phyloP scores from a whole-genome alignment of 1,140 invertebrate species.

The Nilaparvata lugens region DNA sequence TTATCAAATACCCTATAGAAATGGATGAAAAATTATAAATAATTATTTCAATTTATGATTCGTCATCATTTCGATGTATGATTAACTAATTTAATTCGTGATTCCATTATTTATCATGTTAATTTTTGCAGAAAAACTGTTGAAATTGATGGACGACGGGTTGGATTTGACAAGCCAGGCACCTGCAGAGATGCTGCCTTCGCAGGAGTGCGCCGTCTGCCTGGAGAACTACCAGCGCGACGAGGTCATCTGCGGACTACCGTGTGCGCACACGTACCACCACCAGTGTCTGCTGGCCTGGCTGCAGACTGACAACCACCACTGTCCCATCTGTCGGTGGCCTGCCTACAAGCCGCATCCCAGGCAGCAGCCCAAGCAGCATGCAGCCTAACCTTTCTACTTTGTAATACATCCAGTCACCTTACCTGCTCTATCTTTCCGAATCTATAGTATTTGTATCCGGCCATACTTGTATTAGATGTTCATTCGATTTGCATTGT shows the following conservation, averaged over 20 bases:
- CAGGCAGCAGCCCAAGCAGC: not conserved
- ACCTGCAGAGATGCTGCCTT: slow-evolving; percentile 10
- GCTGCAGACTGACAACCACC: slow-evolving; percentile 43
- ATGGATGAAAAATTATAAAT: no score
- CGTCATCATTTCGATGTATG: not conserved
- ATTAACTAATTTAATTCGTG: not conserved
- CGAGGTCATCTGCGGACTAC: slow-evolving; percentile 39
- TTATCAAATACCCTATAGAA: no score
- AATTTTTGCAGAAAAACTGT: not conserved
- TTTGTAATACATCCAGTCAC: no score
- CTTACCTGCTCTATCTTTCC: no score
- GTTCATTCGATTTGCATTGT: no score
- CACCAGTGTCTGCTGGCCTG: slow-evolving; percentile 42
- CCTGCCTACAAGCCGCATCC: slow-evolving; percentile 36
- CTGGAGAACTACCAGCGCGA: slow-evolving; percentile 38
- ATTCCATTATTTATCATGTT: no score
- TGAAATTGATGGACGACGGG: slow-evolving; percentile 15
- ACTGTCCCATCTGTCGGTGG: slow-evolving; percentile 47
- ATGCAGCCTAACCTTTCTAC: no score
- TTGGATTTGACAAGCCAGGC: not conserved
- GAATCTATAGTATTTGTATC: no score
- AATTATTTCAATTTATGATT: no score
- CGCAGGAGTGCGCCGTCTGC: slow-evolving; percentile 44
- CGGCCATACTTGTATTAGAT: no score
- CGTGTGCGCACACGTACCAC: slow-evolving; percentile 46